A percentile compares a stretch with the other conserved stretches of the same genome.
These are phyloP conservation scores for Lycodopsis pacificus DNA, from an alignment of 2,797 vertebrate species.

Conservation along the genomic window DNA sequence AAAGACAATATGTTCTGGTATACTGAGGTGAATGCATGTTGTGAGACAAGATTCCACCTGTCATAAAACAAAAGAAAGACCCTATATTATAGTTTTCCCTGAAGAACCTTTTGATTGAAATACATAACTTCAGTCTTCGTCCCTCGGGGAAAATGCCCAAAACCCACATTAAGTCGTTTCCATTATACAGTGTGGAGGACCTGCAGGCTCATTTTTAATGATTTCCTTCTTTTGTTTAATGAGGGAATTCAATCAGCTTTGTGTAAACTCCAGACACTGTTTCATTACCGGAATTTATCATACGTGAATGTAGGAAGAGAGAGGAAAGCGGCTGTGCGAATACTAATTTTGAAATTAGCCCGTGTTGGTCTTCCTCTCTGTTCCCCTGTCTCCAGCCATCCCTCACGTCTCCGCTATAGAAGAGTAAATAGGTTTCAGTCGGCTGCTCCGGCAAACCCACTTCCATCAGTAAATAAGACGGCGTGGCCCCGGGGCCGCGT, in stretches of 20 bases:
- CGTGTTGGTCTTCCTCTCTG: neutral
- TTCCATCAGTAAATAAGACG: slow-evolving; percentile 67
- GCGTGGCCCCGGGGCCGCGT: slow-evolving; percentile 43
- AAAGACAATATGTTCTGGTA: neutral
- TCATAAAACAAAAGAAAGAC: neutral
- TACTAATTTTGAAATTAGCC: slow-evolving; percentile 62
- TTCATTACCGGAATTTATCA: slow-evolving; percentile 63
- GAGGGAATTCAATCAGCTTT: slow-evolving; percentile 69
- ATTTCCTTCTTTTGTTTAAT: slow-evolving; percentile 61
- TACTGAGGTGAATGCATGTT: neutral
- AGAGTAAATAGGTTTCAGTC: slow-evolving; percentile 62
- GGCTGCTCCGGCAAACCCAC: slow-evolving; percentile 46
- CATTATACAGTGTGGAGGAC: slow-evolving; percentile 31
- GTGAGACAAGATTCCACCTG: neutral
- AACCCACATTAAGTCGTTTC: slow-evolving; percentile 4
- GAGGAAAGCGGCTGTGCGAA: slow-evolving; percentile 50
- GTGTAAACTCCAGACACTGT: slow-evolving; percentile 68
- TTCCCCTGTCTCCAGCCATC: slow-evolving; percentile 13
- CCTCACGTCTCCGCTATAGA: slow-evolving; percentile 31
- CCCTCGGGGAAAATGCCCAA: slow-evolving; percentile 18
- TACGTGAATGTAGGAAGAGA: slow-evolving; percentile 42
- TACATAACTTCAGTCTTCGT: neutral
- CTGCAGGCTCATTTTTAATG: slow-evolving; percentile 54
- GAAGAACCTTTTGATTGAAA: slow-evolving; percentile 6
- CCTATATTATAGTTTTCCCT: neutral